Percentiles rank a stretch among this genome's conserved stretches.
phyloP scores from a whole-genome alignment of 2,113 vertebrate genomes.

The Sterna hirundo region DNA sequence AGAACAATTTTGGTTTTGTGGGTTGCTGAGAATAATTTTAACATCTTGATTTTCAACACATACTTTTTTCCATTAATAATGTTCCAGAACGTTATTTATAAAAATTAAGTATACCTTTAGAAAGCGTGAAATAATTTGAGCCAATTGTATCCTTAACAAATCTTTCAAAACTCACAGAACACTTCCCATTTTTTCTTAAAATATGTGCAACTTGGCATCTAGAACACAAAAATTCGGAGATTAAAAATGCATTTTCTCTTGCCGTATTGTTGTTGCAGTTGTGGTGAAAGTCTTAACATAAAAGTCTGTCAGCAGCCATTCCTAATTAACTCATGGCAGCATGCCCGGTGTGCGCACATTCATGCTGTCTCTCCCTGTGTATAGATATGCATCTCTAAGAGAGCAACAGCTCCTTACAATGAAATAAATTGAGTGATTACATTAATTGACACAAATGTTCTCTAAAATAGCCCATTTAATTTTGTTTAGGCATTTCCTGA shows the following conservation, averaged over 20 bases:
- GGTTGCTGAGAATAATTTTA: neutral
- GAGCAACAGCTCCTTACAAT: slow-evolving; percentile 31
- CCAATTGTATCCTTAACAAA: neutral
- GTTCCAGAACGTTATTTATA: neutral
- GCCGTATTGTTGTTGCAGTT: neutral
- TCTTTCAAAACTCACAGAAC: neutral
- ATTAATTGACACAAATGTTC: slow-evolving; percentile 50
- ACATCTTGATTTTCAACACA: neutral
- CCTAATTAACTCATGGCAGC: slow-evolving; percentile 43
- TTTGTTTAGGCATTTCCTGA: slow-evolving; percentile 40
- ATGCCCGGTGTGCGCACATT: neutral
- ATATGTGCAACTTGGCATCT: neutral
- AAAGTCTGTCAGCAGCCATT: neutral
- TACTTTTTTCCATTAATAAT: neutral
- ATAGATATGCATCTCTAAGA: slow-evolving; percentile 42
- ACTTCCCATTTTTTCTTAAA: neutral
- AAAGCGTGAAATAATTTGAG: neutral
- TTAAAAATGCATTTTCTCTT: neutral
- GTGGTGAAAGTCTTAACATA: neutral
- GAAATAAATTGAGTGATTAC: slow-evolving; percentile 49
- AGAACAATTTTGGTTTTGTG: neutral
- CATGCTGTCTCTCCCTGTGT: neutral
- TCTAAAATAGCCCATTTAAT: slow-evolving; percentile 37
- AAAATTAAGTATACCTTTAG: neutral
- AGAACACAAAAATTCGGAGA: neutral